Conservation (phyloP, 2,888 invertebrate species). For the Nasonia oneida region DNA sequence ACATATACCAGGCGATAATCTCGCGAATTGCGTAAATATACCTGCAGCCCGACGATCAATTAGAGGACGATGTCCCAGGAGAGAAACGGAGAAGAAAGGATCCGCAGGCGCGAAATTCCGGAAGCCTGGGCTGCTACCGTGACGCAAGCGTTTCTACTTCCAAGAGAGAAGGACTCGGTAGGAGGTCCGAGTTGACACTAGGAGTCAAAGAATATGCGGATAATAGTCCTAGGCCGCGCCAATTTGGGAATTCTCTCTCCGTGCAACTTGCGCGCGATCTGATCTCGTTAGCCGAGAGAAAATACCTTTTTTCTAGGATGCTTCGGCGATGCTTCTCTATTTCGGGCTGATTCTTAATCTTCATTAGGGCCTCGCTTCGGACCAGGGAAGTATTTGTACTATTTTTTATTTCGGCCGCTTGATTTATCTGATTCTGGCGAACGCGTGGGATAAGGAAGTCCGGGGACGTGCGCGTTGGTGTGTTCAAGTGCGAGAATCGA, state of each 20-base stretch:
- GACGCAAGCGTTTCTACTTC: conserved; percentile 38
- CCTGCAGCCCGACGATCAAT: neutral
- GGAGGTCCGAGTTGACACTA: conserved; percentile 53
- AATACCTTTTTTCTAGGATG: conserved; percentile 27
- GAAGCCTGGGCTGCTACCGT: conserved; percentile 62
- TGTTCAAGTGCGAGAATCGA: conserved; percentile 23
- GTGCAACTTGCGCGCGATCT: neutral
- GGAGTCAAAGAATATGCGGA: conserved; percentile 57
- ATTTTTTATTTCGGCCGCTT: conserved; percentile 8
- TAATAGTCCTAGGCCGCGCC: conserved; percentile 48
- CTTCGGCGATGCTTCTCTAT: conserved; percentile 21
- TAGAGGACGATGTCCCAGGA: neutral
- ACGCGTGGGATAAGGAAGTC: neutral
- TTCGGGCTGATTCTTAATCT: conserved; percentile 44
- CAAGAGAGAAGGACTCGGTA: neutral
- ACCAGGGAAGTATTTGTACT: conserved; percentile 5
- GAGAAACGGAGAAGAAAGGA: neutral
- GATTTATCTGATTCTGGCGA: conserved; percentile 55
- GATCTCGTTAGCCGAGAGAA: conserved; percentile 6
- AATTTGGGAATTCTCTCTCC: conserved; percentile 60
- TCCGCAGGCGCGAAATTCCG: conserved; percentile 67
- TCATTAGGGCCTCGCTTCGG: conserved; percentile 48
- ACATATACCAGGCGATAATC: neutral
- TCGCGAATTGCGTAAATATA: conserved; percentile 33
- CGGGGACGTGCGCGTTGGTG: neutral